Base-by-base conservation (phyloP, 2,888 invertebrate genomes). In the Buathra laborator region DNA sequence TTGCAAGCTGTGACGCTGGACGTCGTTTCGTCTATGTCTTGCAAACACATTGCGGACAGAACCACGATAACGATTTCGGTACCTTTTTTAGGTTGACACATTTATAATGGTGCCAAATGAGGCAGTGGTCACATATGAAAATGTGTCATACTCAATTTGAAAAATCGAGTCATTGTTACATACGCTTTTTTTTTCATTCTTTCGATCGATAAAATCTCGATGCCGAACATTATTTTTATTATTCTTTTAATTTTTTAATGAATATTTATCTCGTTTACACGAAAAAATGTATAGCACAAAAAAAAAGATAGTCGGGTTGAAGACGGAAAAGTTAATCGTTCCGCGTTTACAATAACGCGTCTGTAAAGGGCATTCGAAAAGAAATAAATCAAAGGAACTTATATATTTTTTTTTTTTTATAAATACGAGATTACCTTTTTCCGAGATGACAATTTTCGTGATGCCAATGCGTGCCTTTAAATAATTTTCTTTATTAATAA, bases 141-240 rank as follows among this genome's bases (percentile, higher is more conserved):
- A 80, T 92, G 75, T 93, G 71, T 91, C 93, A 72, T 93, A 91
- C 86, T 14, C 71, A 44, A 46, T 79, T 44, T 85, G 70, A 85
- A 53, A 3, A 16, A 0, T n/a, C 16, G 16, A 37, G 6, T 19
- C 7, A 12, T 19, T 24, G 71, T 62, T 62, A 44, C 14, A 51
- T 53, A 10, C 14, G 12, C 44, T 46, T 67, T 62, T 71, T 32
- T 53, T 48, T 66, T n/a, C 10, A 29, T 59, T 56, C 24, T 24
- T 48, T 56, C 29, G 62, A 64, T 43, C 44, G 75, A 0, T 19
- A 48, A 19, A 46, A 59, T 46, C n/a, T 67, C 9, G 48, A 53
- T 19, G 16, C 14, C n/a, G 37, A 70, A 53, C 10, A 16, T 44
- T 32, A 24, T 70, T 48, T 64, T 64, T 10, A 64, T 19, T 64